phyloP scores from a whole-genome alignment of 1,140 invertebrate species.

The Ectropis grisescens region DNA sequence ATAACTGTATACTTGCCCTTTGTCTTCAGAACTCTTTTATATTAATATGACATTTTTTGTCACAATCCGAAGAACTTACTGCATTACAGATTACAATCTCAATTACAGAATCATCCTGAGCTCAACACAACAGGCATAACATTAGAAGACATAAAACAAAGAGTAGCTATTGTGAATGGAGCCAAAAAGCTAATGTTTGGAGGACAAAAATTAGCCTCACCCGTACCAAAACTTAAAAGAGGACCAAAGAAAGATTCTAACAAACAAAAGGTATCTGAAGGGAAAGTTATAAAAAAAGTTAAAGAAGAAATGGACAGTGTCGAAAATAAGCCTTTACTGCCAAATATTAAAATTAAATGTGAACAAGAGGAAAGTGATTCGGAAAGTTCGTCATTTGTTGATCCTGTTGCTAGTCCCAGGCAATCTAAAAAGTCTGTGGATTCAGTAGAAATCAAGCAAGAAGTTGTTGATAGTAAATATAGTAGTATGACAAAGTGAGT shows the following conservation, averaged over 20 bases:
- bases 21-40: too few relatives aligned
- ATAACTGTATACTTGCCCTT: too few relatives aligned
- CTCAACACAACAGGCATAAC: slow-evolving; percentile 56
- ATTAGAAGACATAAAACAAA: slow-evolving; percentile 57
- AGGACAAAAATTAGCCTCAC: slow-evolving; percentile 37
- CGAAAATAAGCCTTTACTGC: slow-evolving; percentile 44
- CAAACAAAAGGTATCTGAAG: slow-evolving; percentile 23
- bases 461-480: too few relatives aligned
- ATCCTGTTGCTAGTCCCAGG: too few relatives aligned
- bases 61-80: too few relatives aligned
- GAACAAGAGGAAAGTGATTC: too few relatives aligned
- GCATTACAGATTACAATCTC: too few relatives aligned
- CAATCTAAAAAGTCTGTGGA: too few relatives aligned
- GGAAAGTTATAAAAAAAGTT: slow-evolving; percentile 30
- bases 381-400: too few relatives aligned
- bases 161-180: slow-evolving; percentile 52
- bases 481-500: too few relatives aligned
- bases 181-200: slow-evolving; percentile 60
- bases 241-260: slow-evolving; percentile 35
- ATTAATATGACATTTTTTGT: too few relatives aligned
- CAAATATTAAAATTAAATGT: slow-evolving; percentile 59
- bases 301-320: slow-evolving; percentile 39
- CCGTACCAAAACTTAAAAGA: slow-evolving; percentile 38
- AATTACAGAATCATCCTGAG: slow-evolving; percentile 62
- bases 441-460: too few relatives aligned